Evolutionary conservation across 2,888 invertebrate genomes (phyloP).

Genomic region (Dicycla oo): DNA sequence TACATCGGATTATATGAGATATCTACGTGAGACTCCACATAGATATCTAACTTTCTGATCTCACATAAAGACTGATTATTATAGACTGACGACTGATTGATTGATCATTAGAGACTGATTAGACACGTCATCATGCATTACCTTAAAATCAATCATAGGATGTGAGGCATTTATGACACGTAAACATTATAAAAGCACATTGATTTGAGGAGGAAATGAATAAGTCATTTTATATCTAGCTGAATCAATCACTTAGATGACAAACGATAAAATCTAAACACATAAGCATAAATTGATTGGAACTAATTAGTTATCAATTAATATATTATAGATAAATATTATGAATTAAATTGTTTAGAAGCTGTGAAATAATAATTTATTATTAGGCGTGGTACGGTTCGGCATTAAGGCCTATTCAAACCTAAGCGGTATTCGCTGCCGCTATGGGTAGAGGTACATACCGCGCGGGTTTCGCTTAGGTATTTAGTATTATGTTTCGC

Average conservation of each 20-base stretch:
- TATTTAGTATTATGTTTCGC: no score
- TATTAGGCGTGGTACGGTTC: no score
- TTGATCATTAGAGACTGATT: conserved; percentile 1
- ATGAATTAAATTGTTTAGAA: neutral
- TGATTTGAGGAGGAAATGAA: conserved; percentile 28
- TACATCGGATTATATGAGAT: neutral
- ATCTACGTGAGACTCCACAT: neutral
- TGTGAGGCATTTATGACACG: neutral
- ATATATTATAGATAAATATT: neutral
- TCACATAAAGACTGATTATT: neutral
- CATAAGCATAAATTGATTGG: conserved; percentile 6
- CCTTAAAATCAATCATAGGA: conserved; percentile 8
- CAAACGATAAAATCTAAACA: conserved; percentile 27
- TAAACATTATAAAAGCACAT: conserved; percentile 10
- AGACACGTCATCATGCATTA: neutral
- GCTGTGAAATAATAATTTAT: neutral
- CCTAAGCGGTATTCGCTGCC: no score
- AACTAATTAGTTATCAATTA: conserved; percentile 14
- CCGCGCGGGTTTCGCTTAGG: no score
- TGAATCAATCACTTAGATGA: conserved; percentile 18
- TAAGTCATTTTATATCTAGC: conserved; percentile 19
- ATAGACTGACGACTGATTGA: neutral
- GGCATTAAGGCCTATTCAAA: no score
- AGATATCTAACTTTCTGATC: conserved; percentile 17
- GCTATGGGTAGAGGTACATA: no score